Base-by-base conservation (phyloP, 2,113 vertebrate genomes). In the Corynorhinus townsendii region DNA sequence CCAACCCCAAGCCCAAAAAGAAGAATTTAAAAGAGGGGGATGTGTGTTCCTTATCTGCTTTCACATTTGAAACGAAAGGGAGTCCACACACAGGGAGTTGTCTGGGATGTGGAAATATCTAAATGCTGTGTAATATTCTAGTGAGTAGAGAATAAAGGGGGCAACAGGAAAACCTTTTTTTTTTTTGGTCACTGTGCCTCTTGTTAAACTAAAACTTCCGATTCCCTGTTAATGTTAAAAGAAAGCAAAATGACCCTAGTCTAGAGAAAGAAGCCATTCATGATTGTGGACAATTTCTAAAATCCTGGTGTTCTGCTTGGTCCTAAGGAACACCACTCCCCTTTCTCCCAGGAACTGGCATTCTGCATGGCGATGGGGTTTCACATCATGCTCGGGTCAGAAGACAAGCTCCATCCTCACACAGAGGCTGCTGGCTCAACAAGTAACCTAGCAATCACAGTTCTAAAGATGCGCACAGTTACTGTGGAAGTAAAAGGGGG, bases 61-160 rank as follows among this genome's bases (percentile, higher is more conserved):
- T n/a, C 20, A 35, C 22, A 92, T 89, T 96, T 81, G n/a, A 94
- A 93, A 72, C 24, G 40, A 86, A 73, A 86, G 11, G 38, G 15
- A 62, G n/a, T 52, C 69, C 49, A 82, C 8, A 94, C 81, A 59
- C 3, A 22, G 3, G 28, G 59, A 38, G 19, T 5, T 54, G 30
- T 45, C 33, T 5, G 77, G 14, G 6, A 77, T 77, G 4, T 71
- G 54, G 73, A 66, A 89, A 75, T 75, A 76, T 5, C 20, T 76
- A n/a, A 93, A 71, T 16, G 15, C 0, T 33, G 1, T 35, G 5
- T 11, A 75, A 16, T 24, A 69, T 40, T 24, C 49, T 56, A 72
- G 9, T 38, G 33, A 82, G 19, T 64, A 77, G 22, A 77, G 38
- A 68, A 75, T 56, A 69, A 49, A 91, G 84, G 26, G 5, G 5